Percentiles rank a stretch among this genome's conserved stretches.
phyloP scores from a whole-genome alignment of 2,888 invertebrate species.

The Cyaniris semiargus region DNA sequence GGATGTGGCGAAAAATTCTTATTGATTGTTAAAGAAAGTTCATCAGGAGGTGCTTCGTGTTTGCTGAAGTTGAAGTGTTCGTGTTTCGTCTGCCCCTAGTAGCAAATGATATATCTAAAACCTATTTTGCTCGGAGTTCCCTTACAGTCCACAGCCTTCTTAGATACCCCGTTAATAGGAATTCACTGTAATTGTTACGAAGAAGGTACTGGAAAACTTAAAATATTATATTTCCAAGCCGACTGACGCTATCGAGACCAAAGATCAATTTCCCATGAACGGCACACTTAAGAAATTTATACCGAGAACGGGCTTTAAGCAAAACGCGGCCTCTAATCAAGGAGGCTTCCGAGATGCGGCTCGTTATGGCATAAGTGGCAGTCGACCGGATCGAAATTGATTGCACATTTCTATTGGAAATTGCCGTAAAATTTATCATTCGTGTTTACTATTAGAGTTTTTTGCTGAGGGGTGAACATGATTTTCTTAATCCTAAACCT shows the following conservation, averaged over 20 bases:
- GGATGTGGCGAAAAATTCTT: too few species aligned
- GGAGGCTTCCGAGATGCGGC: constrained; percentile 42
- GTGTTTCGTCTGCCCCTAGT: too few species aligned
- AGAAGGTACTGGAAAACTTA: neutral
- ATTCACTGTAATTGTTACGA: too few species aligned
- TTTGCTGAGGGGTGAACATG: neutral
- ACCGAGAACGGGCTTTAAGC: constrained; percentile 40
- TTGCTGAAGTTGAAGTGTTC: too few species aligned
- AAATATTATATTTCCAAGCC: neutral
- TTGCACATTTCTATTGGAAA: constrained; percentile 45
- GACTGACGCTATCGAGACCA: neutral
- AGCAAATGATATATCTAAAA: too few species aligned
- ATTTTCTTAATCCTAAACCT: neutral
- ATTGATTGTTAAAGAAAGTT: neutral
- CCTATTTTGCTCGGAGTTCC: neutral
- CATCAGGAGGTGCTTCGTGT: too few species aligned
- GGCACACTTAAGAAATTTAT: constrained; percentile 37
- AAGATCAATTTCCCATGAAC: constrained; percentile 31
- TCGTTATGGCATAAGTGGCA: constrained; percentile 45
- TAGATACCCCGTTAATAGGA: too few species aligned
- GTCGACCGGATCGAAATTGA: constrained; percentile 45
- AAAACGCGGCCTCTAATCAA: constrained; percentile 46
- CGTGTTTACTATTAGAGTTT: neutral
- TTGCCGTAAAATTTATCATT: constrained; percentile 14
- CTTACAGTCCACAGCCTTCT: neutral